phyloP scores from a whole-genome alignment of 2,113 vertebrate genomes.

The Phalacrocorax aristotelis region DNA sequence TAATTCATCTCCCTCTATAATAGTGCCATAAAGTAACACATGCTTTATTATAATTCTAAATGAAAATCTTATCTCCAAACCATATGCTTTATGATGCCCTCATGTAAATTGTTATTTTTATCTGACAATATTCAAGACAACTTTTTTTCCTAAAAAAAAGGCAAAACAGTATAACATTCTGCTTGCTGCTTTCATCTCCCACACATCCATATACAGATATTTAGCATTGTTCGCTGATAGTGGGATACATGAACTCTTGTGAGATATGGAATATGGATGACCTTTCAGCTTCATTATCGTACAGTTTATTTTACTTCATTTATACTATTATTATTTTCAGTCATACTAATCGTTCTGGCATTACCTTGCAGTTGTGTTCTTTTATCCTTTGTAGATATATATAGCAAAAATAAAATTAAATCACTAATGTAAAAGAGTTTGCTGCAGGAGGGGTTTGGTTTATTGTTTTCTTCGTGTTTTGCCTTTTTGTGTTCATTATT shows the following conservation, averaged over 20 bases:
- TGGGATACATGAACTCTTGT: neutral
- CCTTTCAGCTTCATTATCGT: neutral
- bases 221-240: neutral
- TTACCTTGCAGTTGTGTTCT: neutral
- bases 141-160: neutral
- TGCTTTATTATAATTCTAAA: slow-evolving; percentile 10
- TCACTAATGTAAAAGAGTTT: neutral
- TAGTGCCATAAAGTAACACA: slow-evolving; percentile 26
- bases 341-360: neutral
- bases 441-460: neutral
- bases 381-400: neutral
- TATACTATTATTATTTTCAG: neutral
- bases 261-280: neutral
- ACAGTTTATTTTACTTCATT: neutral
- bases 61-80: slow-evolving; percentile 21
- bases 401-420: neutral
- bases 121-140: neutral
- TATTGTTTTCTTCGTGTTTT: neutral
- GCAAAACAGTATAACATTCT: neutral
- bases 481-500: neutral
- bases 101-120: slow-evolving; percentile 14
- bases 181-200: neutral
- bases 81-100: slow-evolving; percentile 18
- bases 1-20: slow-evolving; percentile 2
- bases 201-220: neutral